Evolutionary conservation across 2,113 vertebrate genomes (phyloP).

Genomic region (Shinisaurus crocodilurus): DNA sequence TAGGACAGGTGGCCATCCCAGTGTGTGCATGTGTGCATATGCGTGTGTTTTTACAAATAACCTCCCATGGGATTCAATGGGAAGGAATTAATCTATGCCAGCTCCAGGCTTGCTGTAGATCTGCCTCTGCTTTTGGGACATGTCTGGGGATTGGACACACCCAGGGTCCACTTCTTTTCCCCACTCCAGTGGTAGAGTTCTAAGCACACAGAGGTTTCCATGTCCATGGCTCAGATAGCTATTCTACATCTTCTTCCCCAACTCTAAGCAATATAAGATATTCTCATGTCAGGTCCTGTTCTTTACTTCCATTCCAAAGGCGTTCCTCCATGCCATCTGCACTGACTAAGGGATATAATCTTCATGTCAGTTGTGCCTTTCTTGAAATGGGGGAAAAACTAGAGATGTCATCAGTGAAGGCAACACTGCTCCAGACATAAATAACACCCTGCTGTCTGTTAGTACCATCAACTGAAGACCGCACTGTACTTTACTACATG

Average conservation of each 20-base stretch:
- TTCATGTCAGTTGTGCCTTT: neutral
- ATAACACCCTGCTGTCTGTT: neutral
- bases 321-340: neutral
- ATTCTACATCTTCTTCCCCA: neutral
- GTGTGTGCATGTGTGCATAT: too few species aligned
- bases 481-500: fast-evolving
- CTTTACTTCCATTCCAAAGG: neutral
- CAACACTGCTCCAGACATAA: neutral
- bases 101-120: too few species aligned
- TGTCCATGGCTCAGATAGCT: neutral
- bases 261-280: fast-evolving
- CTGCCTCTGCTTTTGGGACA: too few species aligned
- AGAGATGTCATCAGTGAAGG: neutral
- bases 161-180: too few species aligned
- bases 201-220: neutral
- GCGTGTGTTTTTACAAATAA: too few species aligned
- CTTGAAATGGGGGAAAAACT: neutral
- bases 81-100: too few species aligned
- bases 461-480: neutral
- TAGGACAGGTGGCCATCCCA: too few species aligned
- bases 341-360: neutral
- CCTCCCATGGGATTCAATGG: too few species aligned
- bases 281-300: fast-evolving
- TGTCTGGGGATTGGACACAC: too few species aligned
- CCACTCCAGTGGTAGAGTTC: too few species aligned